These are phyloP conservation scores for Betta splendens DNA, from an alignment of 2,797 vertebrate genomes.

Conservation along the genomic window DNA sequence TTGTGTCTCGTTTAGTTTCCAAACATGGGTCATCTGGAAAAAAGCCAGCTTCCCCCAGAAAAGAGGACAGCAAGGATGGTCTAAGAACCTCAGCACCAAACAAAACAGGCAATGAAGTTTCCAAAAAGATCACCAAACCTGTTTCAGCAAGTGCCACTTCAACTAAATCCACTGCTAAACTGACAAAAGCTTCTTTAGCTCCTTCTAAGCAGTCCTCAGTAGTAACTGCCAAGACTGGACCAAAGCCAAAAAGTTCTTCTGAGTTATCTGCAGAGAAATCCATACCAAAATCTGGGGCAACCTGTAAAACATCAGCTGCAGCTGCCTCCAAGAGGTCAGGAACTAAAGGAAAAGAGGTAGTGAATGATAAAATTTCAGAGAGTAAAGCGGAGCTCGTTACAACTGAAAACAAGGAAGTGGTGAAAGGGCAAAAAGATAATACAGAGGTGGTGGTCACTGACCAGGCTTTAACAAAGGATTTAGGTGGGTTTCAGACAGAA, in stretches of 20 bases:
- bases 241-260: conserved; percentile 80
- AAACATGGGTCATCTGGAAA: conserved; percentile 78
- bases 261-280: conserved; percentile 76
- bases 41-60: conserved; percentile 87
- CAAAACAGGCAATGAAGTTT: conserved; percentile 69
- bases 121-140: conserved; percentile 83
- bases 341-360: conserved; percentile 63
- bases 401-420: conserved; percentile 15
- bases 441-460: conserved; percentile 11
- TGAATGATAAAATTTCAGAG: conserved; percentile 49
- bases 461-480: conserved; percentile 31
- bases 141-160: conserved; percentile 57
- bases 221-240: conserved; percentile 77
- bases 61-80: conserved; percentile 83
- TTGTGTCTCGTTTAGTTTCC: conserved; percentile 77
- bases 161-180: conserved; percentile 81
- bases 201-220: conserved; percentile 73
- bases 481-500: conserved; percentile 20
- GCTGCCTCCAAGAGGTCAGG: conserved; percentile 75
- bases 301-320: conserved; percentile 74
- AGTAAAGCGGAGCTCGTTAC: conserved; percentile 46
- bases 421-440: conserved; percentile 15
- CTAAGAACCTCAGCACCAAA: conserved; percentile 57
- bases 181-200: conserved; percentile 64
- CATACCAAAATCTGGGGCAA: conserved; percentile 74